phyloP scores from a whole-genome alignment of 2,797 vertebrate genomes.

The Poecilia wingei region DNA sequence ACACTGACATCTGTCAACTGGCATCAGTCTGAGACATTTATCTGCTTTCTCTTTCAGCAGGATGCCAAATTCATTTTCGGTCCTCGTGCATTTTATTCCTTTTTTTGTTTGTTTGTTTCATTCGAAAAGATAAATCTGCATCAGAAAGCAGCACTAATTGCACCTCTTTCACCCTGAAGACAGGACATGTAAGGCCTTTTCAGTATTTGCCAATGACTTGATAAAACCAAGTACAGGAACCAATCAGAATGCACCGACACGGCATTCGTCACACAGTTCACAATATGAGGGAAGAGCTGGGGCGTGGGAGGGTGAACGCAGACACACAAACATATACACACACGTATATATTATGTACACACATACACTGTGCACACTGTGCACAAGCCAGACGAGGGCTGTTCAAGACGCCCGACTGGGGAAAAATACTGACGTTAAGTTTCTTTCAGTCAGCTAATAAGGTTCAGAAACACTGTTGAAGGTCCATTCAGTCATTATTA shows the following conservation, averaged over 20 bases:
- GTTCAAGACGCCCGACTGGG: slow-evolving; percentile 35
- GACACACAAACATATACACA: slow-evolving; percentile 15
- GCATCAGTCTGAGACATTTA: slow-evolving; percentile 54
- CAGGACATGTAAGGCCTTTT: slow-evolving; percentile 61
- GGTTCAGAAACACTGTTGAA: slow-evolving; percentile 71
- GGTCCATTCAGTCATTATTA: slow-evolving; percentile 63
- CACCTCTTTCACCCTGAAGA: slow-evolving; percentile 52
- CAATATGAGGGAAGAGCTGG: slow-evolving; percentile 56
- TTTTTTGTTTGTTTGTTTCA: neutral
- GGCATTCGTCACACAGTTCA: slow-evolving; percentile 81
- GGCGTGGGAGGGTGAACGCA: slow-evolving; percentile 9
- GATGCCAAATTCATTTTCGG: slow-evolving; percentile 3
- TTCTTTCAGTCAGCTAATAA: slow-evolving; percentile 66
- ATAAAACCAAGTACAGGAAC: slow-evolving; percentile 80
- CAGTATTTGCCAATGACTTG: slow-evolving; percentile 66
- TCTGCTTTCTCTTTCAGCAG: slow-evolving; percentile 38
- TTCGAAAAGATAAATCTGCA: slow-evolving; percentile 19
- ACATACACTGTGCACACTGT: slow-evolving; percentile 50
- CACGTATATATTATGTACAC: slow-evolving; percentile 1
- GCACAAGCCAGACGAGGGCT: slow-evolving; percentile 40
- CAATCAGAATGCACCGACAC: slow-evolving; percentile 77
- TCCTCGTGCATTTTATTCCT: slow-evolving; percentile 7
- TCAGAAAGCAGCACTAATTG: slow-evolving; percentile 43
- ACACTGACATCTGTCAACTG: slow-evolving; percentile 51
- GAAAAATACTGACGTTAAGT: slow-evolving; percentile 53